Evolutionary conservation across 2,113 vertebrate species (phyloP).

Genomic region (Symphodus melops): DNA sequence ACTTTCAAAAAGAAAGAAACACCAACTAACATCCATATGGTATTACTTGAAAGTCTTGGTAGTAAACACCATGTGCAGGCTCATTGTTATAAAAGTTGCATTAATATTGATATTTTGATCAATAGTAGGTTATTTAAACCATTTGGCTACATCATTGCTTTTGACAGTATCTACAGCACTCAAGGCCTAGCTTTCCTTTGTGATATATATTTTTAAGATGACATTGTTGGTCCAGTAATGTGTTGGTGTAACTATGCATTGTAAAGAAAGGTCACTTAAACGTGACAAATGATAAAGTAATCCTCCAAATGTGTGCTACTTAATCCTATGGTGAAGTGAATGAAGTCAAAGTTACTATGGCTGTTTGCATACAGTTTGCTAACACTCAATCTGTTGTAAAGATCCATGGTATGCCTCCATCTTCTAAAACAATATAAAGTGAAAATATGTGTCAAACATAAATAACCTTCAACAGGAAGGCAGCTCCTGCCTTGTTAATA

Average conservation of each 20-base stretch:
- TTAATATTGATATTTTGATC: not conserved
- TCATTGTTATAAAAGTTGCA: not conserved
- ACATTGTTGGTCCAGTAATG: not conserved
- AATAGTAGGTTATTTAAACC: not conserved
- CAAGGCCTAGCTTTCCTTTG: not conserved
- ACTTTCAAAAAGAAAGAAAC: not conserved
- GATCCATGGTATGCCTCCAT: not conserved
- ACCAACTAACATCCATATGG: not conserved
- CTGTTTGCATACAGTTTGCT: not conserved
- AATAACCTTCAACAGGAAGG: slow-evolving; percentile 2
- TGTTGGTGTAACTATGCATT: not conserved
- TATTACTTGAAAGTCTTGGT: not conserved
- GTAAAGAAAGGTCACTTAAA: not conserved
- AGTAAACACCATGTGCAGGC: not conserved
- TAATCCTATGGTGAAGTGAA: slow-evolving; percentile 31
- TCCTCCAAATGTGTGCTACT: slow-evolving; percentile 3
- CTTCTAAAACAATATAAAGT: not conserved
- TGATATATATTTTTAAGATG: not conserved
- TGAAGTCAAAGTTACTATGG: not conserved
- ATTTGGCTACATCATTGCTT: not conserved
- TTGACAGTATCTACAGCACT: not conserved
- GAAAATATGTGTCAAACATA: not conserved
- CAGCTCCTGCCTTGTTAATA: not conserved
- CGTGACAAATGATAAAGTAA: slow-evolving; percentile 18
- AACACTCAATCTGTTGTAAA: slow-evolving; percentile 8